phyloP scores from a whole-genome alignment of 1,140 invertebrate genomes.

The Drosophila virilis region DNA sequence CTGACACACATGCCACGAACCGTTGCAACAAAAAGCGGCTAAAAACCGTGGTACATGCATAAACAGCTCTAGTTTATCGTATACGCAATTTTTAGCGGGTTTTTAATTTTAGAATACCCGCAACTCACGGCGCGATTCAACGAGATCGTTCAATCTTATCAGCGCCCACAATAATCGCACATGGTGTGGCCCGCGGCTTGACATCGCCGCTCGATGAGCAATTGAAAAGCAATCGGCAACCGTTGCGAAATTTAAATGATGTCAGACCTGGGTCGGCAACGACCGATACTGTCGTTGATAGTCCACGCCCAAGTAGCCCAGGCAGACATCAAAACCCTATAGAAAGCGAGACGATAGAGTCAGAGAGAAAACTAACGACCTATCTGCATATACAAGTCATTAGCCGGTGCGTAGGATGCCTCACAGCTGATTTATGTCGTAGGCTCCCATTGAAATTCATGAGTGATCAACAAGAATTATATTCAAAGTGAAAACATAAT shows the following conservation, averaged over 20 bases:
- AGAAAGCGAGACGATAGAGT: background rate
- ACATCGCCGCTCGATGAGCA: slow-evolving; percentile 42
- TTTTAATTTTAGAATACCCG: slow-evolving; percentile 11
- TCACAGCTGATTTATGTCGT: slow-evolving; percentile 52
- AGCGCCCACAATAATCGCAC: slow-evolving; percentile 11
- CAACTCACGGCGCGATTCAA: background rate
- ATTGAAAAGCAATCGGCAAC: slow-evolving; percentile 53
- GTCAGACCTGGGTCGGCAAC: slow-evolving; percentile 25
- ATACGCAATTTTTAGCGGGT: background rate
- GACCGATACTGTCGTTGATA: slow-evolving; percentile 27
- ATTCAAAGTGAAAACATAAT: slow-evolving; percentile 49
- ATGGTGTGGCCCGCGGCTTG: background rate
- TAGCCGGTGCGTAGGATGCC: slow-evolving; percentile 43
- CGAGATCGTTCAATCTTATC: slow-evolving; percentile 33
- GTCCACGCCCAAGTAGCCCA: background rate
- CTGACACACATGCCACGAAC: slow-evolving; percentile 34
- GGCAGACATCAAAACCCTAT: background rate
- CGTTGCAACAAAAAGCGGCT: background rate
- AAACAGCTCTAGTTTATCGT: slow-evolving; percentile 7
- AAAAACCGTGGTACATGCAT: background rate
- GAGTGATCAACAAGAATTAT: slow-evolving; percentile 55
- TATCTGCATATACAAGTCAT: slow-evolving; percentile 43
- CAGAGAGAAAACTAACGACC: background rate
- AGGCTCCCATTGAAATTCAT: slow-evolving; percentile 47
- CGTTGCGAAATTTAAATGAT: slow-evolving; percentile 48